phyloP scores from a whole-genome alignment of 2,797 vertebrate species.

The Semaprochilodus insignis region DNA sequence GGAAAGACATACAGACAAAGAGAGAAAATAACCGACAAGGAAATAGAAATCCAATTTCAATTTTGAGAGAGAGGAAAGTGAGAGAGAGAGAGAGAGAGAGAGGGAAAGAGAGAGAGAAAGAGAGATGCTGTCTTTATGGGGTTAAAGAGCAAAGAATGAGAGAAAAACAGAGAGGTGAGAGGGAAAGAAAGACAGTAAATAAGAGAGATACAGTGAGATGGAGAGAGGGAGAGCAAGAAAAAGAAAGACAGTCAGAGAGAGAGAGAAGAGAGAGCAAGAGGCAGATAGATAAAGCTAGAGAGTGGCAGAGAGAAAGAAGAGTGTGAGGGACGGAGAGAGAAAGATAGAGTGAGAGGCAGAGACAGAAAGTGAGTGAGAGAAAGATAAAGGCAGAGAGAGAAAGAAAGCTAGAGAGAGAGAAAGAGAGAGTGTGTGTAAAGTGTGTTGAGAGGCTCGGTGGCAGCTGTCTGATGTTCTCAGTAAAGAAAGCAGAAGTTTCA shows the following conservation, averaged over 20 bases:
- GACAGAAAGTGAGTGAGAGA: background rate
- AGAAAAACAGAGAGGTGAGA: background rate
- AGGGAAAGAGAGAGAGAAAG: background rate
- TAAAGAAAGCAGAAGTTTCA: conserved; percentile 41
- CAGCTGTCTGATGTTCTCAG: conserved; percentile 50
- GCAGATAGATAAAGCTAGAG: background rate
- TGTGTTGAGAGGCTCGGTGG: conserved; percentile 44
- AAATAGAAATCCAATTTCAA: conserved; percentile 41
- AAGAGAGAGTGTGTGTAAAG: conserved; percentile 18
- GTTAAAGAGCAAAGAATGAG: background rate
- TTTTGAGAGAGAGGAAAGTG: background rate
- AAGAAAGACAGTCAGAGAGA: background rate
- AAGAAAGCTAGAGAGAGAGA: conserved; percentile 27
- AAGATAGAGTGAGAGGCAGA: conserved; percentile 1
- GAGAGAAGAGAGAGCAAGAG: background rate
- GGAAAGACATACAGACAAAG: background rate
- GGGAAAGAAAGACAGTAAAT: background rate
- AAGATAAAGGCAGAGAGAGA: background rate
- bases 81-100: background rate
- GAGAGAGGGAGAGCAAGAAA: background rate
- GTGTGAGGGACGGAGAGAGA: conserved; percentile 2
- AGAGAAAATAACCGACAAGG: background rate
- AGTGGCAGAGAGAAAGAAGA: background rate
- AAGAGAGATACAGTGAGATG: background rate
- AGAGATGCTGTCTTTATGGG: background rate